These are phyloP conservation scores for Clupea harengus DNA, from an alignment of 2,113 vertebrate species.

Conservation along the genomic window DNA sequence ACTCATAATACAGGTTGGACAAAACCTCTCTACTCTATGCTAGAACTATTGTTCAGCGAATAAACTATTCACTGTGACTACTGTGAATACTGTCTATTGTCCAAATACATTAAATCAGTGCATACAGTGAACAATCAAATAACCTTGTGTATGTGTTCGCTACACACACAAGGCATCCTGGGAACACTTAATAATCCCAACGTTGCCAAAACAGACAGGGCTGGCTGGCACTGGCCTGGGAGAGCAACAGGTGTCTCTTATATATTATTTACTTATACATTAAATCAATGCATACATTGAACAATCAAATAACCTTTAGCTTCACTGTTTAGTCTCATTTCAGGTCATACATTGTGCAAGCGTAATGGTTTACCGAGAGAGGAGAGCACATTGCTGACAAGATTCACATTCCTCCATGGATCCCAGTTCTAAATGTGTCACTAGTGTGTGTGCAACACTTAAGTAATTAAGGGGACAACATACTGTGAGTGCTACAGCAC, in stretches of 20 bases:
- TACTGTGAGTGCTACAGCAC: background rate
- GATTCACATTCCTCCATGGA: constrained; percentile 4
- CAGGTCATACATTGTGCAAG: background rate
- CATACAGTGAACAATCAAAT: background rate
- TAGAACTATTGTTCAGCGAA: background rate
- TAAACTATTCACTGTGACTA: background rate
- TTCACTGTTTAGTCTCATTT: background rate
- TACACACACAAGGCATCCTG: constrained; percentile 38
- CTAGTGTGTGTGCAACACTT: background rate
- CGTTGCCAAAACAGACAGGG: constrained; percentile 41
- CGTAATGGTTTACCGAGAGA: background rate
- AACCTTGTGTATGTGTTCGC: background rate
- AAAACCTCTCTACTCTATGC: background rate
- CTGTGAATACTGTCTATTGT: background rate
- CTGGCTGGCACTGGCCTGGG: constrained; percentile 37
- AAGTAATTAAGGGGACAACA: constrained; percentile 12
- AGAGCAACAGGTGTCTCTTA: constrained; percentile 48
- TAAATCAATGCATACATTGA: background rate
- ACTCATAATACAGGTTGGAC: background rate
- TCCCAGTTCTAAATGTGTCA: constrained; percentile 1
- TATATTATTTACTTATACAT: background rate
- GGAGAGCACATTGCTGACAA: background rate
- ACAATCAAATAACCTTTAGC: background rate
- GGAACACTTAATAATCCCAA: constrained; percentile 37
- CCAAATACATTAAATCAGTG: background rate